Base-by-base conservation (phyloP, 2,113 vertebrate species). In the Alexandromys fortis region DNA sequence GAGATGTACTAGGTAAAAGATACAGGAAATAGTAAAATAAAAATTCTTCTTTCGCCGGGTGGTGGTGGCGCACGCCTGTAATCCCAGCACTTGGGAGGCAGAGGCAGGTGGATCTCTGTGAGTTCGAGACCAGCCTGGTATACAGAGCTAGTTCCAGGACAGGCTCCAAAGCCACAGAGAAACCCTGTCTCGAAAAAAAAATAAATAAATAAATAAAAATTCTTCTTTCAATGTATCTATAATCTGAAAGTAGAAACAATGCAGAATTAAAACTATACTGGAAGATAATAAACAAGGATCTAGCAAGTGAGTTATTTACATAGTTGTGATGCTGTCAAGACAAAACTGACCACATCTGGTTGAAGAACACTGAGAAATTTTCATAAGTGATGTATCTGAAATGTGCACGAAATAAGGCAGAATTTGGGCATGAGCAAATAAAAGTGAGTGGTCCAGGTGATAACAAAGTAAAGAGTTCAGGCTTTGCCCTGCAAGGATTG, bases 201-300 rank as follows among this genome's bases (percentile, higher is more conserved):
- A 90, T 92, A n/a, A 61, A 90, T 92, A n/a, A 61, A 90, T 92
- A 82, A 96, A 79, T 78, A 83, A 2, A n/a, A 61, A 90, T 92
- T 73, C 24, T 94, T 63, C 7, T 33, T 38, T 81, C 83, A 90
- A 81, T 58, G 78, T 81, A 35, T 67, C 95, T 83, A 82, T 21
- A 77, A 26, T 77, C 30, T 82, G 68, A 94, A 94, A 86, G 12
- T 8, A 86, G 10, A 89, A 70, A 92, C 4, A 94, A 65, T 24
- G 47, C 47, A 61, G 78, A 78, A 78, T 38, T 3, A 94, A 90
- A n/a, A 72, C 13, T 73, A 17, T 81, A 63, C 61, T 83, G 55
- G 13, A 92, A 82, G 87, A 79, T 30, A 92, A 76, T 65, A 90
- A 77, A 68, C 8, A 35, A 75, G 78, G 17, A 49, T 77, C 12